Percentiles rank a stretch among this genome's conserved stretches.
phyloP scores from a whole-genome alignment of 2,888 invertebrate genomes.

The Harpalus rubripes region DNA sequence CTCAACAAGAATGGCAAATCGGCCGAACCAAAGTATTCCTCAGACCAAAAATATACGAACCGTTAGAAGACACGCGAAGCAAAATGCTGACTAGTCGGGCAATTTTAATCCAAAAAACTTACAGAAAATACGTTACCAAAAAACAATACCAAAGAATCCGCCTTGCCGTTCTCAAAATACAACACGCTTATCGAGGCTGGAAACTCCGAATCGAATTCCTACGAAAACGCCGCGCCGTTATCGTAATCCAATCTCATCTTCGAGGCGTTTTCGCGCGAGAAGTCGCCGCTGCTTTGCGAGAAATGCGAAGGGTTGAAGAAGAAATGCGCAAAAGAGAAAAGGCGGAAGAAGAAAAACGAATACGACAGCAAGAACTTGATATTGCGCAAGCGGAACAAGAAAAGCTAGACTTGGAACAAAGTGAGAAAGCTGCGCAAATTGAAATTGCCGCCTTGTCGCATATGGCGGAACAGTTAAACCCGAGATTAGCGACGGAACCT shows the following conservation, averaged over 20 bases:
- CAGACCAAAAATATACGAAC: constrained; percentile 89
- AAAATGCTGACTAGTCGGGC: constrained; percentile 85
- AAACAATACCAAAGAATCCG: constrained; percentile 84
- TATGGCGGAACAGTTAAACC: constrained; percentile 85
- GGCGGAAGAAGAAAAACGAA: constrained; percentile 85
- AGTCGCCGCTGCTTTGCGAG: constrained; percentile 90
- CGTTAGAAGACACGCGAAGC: constrained; percentile 89
- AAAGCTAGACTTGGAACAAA: constrained; percentile 81
- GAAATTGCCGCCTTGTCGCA: constrained; percentile 86
- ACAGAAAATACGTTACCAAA: constrained; percentile 83
- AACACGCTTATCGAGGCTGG: constrained; percentile 93
- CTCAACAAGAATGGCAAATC: constrained; percentile 91
- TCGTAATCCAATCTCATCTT: constrained; percentile 91
- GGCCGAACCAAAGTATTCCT: constrained; percentile 93
- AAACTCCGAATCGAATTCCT: constrained; percentile 90
- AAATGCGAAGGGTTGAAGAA: constrained; percentile 92
- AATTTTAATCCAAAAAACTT: constrained; percentile 86
- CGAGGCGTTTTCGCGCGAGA: constrained; percentile 94
- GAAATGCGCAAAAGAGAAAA: constrained; percentile 90
- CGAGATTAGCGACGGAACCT: constrained; percentile 79
- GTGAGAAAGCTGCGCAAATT: constrained; percentile 83
- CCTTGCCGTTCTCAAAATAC: constrained; percentile 86
- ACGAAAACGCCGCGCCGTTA: constrained; percentile 88
- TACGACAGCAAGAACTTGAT: constrained; percentile 80
- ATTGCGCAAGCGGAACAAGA: constrained; percentile 75